Percentiles rank a stretch among this genome's conserved stretches.
These are phyloP conservation scores for Lasiommata megera DNA, from an alignment of 2,888 invertebrate species.

Conservation along the genomic window DNA sequence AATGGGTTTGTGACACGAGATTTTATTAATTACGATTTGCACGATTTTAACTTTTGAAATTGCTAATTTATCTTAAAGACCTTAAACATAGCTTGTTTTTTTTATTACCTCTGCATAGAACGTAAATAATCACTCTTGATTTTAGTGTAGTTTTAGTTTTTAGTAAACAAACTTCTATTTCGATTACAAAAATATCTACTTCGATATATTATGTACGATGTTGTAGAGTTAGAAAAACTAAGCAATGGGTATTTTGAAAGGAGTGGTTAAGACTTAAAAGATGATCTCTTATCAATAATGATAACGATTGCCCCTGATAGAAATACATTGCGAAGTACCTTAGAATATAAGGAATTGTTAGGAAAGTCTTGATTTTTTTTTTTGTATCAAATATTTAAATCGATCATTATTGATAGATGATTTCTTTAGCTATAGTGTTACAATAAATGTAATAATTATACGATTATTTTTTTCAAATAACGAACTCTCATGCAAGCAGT, in stretches of 20 bases:
- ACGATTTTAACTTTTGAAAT: background rate
- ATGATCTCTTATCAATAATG: constrained; percentile 2
- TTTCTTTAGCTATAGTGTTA: background rate
- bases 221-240: background rate
- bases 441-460: constrained; percentile 7
- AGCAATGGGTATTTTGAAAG: constrained; percentile 19
- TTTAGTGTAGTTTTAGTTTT: no score
- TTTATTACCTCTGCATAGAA: no score
- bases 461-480: constrained; percentile 9
- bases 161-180: no score
- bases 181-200: background rate
- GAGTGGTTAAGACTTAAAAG: constrained; percentile 11
- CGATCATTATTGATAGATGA: constrained; percentile 3
- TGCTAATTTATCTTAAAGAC: no score
- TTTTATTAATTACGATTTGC: background rate
- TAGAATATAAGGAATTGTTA: background rate
- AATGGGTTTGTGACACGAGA: background rate
- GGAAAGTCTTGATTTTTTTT: background rate
- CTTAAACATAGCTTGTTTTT: no score
- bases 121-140: no score
- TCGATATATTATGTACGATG: background rate
- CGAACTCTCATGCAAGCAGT: constrained; percentile 48
- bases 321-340: background rate
- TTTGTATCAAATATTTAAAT: background rate
- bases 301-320: constrained; percentile 8